Percentiles rank a stretch among this genome's conserved stretches.
These are phyloP conservation scores for Acridotheres tristis DNA, from an alignment of 2,797 vertebrate species.

Conservation along the genomic window DNA sequence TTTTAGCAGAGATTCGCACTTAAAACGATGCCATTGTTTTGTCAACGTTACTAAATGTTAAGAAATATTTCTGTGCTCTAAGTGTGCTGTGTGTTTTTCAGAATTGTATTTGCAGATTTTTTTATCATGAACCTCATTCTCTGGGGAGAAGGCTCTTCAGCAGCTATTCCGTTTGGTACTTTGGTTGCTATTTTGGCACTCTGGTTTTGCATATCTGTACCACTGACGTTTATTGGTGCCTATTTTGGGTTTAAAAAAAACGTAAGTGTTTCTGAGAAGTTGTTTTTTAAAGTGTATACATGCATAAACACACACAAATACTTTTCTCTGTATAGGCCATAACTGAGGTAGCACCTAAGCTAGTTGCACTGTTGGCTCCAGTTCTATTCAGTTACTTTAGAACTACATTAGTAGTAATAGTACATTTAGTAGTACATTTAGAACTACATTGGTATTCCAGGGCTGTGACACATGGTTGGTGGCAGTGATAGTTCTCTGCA, in stretches of 20 bases:
- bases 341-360: background rate
- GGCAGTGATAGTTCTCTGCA: background rate
- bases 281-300: background rate
- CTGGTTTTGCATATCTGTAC: slow-evolving; percentile 96
- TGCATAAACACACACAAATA: background rate
- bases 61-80: slow-evolving; percentile 16
- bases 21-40: background rate
- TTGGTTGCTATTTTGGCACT: slow-evolving; percentile 91
- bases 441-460: background rate
- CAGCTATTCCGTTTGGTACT: slow-evolving; percentile 92
- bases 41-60: background rate
- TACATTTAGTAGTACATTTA: background rate
- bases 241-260: slow-evolving; percentile 94
- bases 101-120: slow-evolving; percentile 93
- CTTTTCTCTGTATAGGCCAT: background rate
- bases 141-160: slow-evolving; percentile 93
- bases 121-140: slow-evolving; percentile 95
- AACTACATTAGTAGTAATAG: background rate
- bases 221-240: slow-evolving; percentile 90
- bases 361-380: background rate
- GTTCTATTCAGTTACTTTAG: background rate
- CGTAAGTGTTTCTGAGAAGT: slow-evolving; percentile 76
- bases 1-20: background rate
- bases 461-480: background rate
- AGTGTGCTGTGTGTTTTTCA: slow-evolving; percentile 65